phyloP scores from a whole-genome alignment of 2,113 vertebrate genomes.

The Coregonus clupeaformis region DNA sequence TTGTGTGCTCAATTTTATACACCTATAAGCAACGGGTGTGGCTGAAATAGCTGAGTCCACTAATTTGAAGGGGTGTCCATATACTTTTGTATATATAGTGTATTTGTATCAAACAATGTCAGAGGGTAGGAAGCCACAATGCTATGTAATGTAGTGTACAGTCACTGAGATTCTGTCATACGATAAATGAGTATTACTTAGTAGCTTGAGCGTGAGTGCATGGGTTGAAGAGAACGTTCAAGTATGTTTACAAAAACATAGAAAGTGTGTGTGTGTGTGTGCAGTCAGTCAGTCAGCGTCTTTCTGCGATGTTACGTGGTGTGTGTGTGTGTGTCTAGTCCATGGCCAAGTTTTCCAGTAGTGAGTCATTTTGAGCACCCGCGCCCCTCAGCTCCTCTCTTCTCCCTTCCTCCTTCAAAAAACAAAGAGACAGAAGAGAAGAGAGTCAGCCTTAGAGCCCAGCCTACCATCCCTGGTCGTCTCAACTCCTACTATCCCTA shows the following conservation, averaged over 20 bases:
- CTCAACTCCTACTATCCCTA: no score
- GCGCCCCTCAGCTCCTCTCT: constrained; percentile 77
- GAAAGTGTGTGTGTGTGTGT: constrained; percentile 11
- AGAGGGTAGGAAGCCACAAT: not conserved
- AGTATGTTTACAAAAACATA: not conserved
- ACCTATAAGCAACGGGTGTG: no score
- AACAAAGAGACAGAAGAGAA: constrained; percentile 75
- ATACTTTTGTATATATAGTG: no score
- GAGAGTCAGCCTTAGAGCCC: constrained; percentile 66
- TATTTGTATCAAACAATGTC: not conserved
- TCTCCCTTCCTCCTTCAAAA: constrained; percentile 84
- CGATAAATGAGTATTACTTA: no score
- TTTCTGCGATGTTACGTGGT: no score
- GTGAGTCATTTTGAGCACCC: constrained; percentile 64
- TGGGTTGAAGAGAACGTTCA: not conserved
- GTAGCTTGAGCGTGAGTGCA: not conserved
- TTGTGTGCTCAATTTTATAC: no score
- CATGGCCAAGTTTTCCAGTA: constrained; percentile 76
- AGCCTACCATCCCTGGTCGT: no score
- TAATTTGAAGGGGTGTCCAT: no score
- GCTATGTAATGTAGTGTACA: not conserved
- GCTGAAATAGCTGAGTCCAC: no score
- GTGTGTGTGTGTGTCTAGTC: constrained; percentile 46
- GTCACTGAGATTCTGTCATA: not conserved
- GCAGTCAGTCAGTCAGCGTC: no score